Evolutionary conservation across 2,113 vertebrate species (phyloP), one percentile per base, ranked within the genome.

Genomic region (Malurus elegans): DNA sequence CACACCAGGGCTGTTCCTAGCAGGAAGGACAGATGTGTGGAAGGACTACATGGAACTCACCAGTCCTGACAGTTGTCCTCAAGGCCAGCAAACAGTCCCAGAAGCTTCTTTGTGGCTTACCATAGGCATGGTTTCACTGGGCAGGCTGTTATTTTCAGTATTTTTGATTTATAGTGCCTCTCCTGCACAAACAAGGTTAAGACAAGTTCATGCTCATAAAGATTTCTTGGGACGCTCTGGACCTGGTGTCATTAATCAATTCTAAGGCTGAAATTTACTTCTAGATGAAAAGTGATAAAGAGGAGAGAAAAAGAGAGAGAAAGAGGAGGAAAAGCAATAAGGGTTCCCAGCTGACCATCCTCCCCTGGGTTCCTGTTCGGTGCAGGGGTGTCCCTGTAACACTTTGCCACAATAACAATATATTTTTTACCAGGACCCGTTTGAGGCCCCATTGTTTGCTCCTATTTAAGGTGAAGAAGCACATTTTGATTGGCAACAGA

Each of bases 371-470:
- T 79, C 31, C 60, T 17, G 7, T 16, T 29, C 18, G 54, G 9
- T n/a, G 15, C 31, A 48, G 8, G 8, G 2, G 8, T 71, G 18
- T 66, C 5, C 7, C 38, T 1, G 0, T 34, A 74, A 31, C 6
- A 24, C 62, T 91, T 89, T 71, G 4, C 14, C 9, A 60, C 15
- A 47, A 7, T 57, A 73, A 50, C 8, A 23, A 4, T 10, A 5
- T 3, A 34, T 10, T 75, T 89, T 82, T 74, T 32, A 54, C 26
- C 29, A 58, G 12, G 8, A 78, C 2, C 5, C 1, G 0, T 36
- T 24, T 54, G 51, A 54, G 11, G 2, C 10, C 13, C 3, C 16
- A 9, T 4, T 54, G 6, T 15, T 50, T 86, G 5, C 12, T 36
- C 7, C 28, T 45, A 15, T 5, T 83, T 61, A 16, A 0, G 2